Conservation (phyloP, 2,888 invertebrate genomes). For the Mimachlamys varia region DNA sequence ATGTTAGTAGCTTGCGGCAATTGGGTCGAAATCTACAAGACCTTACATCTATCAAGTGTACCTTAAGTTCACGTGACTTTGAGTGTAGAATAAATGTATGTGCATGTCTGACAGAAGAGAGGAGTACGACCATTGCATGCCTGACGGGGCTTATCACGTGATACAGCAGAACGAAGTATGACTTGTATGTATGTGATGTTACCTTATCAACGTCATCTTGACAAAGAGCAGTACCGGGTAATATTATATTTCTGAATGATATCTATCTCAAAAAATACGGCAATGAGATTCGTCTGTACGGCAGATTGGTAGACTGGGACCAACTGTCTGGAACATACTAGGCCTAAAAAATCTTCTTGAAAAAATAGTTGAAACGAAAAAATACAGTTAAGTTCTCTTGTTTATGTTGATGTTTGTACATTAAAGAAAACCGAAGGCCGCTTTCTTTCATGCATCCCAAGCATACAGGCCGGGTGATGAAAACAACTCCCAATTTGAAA, state of each 20-base stretch:
- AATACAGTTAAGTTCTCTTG: neutral
- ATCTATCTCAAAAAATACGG: neutral
- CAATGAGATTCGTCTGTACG: neutral
- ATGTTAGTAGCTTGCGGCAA: neutral
- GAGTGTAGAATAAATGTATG: neutral
- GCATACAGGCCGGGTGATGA: neutral
- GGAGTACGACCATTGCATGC: neutral
- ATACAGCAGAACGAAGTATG: neutral
- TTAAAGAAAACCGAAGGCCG: too few species aligned
- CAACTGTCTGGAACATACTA: neutral
- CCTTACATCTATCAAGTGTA: neutral
- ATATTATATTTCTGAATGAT: neutral
- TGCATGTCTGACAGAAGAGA: neutral
- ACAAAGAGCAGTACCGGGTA: constrained; percentile 16
- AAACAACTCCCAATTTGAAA: neutral
- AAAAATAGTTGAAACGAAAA: neutral
- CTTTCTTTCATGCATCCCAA: too few species aligned
- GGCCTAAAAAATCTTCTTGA: neutral
- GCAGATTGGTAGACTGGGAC: neutral
- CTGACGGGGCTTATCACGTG: neutral
- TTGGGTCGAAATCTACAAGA: neutral
- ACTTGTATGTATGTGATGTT: neutral
- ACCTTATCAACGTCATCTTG: constrained; percentile 18
- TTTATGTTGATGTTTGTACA: neutral
- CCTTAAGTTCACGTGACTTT: neutral